phyloP scores from a whole-genome alignment of 2,888 invertebrate species.

The Lasioglossum zephyrum region DNA sequence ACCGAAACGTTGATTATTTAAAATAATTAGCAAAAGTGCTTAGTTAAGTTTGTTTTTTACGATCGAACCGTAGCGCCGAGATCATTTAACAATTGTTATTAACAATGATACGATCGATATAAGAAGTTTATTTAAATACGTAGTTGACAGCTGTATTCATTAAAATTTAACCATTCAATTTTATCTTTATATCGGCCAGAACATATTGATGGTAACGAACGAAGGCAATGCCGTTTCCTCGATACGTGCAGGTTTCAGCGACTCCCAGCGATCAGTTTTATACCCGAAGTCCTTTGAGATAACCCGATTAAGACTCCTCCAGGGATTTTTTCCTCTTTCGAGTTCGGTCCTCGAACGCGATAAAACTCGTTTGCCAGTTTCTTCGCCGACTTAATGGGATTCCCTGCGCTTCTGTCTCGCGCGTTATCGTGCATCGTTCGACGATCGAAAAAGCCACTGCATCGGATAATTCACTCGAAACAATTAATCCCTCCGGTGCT shows the following conservation, averaged over 20 bases:
- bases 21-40: too few relatives aligned
- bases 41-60: too few relatives aligned
- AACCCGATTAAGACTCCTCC: conserved; percentile 8
- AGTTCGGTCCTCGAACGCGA: neutral
- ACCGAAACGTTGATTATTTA: too few relatives aligned
- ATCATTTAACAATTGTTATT: too few relatives aligned
- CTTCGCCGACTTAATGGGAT: conserved; percentile 18
- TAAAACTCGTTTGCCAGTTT: neutral
- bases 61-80: too few relatives aligned
- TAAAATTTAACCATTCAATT: too few relatives aligned
- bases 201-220: neutral
- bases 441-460: neutral
- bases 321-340: neutral
- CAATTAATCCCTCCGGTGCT: neutral
- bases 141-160: too few relatives aligned
- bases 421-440: neutral
- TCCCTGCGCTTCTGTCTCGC: neutral
- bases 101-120: too few relatives aligned
- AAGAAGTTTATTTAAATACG: too few relatives aligned
- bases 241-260: neutral
- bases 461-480: neutral
- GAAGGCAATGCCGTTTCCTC: neutral
- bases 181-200: too few relatives aligned
- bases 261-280: neutral
- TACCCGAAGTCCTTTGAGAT: conserved; percentile 7